Conservation (phyloP, 2,113 vertebrate species). For the Gallinago jamesoni region DNA sequence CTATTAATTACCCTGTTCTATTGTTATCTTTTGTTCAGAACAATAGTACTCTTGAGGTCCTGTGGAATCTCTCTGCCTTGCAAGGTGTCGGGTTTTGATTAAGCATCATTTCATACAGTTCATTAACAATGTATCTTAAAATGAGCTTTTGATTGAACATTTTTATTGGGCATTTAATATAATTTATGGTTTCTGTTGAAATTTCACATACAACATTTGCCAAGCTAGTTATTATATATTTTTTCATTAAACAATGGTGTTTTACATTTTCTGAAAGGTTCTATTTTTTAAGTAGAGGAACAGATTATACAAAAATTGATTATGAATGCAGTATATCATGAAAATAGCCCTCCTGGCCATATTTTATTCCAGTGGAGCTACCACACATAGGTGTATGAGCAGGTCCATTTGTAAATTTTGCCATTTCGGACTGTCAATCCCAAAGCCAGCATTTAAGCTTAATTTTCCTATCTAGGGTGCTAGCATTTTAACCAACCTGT, state of each 20-base stretch:
- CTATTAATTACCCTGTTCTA: conserved; percentile 76
- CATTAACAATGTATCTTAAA: conserved; percentile 81
- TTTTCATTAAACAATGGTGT: conserved; percentile 71
- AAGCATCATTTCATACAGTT: conserved; percentile 77
- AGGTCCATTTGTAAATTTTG: neutral
- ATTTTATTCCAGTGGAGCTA: conserved; percentile 34
- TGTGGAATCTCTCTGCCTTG: conserved; percentile 59
- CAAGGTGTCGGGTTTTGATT: conserved; percentile 74
- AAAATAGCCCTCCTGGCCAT: conserved; percentile 22
- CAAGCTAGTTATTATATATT: conserved; percentile 64
- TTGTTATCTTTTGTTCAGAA: conserved; percentile 76
- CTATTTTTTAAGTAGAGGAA: conserved; percentile 18
- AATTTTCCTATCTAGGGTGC: neutral
- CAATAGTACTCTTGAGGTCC: conserved; percentile 70
- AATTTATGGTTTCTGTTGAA: conserved; percentile 78
- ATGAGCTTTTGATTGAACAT: conserved; percentile 80
- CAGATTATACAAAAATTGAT: conserved; percentile 57
- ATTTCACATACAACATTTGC: conserved; percentile 73
- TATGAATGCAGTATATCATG: conserved; percentile 54
- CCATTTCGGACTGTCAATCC: neutral
- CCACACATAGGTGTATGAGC: neutral
- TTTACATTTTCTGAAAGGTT: conserved; percentile 49
- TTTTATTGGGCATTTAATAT: conserved; percentile 81
- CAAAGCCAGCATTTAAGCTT: neutral
- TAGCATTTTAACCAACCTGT: neutral